Evolutionary conservation across 2,797 vertebrate species (phyloP).

Genomic region (Morus bassanus): DNA sequence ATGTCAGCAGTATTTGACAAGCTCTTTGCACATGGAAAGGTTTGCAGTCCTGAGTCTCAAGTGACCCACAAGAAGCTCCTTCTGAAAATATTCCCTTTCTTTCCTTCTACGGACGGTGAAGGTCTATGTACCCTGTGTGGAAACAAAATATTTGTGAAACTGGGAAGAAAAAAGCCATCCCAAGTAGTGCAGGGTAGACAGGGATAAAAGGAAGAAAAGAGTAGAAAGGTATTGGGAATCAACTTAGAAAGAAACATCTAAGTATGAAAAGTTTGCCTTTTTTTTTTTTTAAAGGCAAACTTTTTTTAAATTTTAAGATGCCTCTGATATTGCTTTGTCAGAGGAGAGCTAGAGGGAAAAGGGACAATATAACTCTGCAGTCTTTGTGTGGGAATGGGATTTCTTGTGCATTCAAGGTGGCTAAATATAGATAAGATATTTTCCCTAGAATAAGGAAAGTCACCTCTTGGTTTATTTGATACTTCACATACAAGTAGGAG

Average conservation of each 20-base stretch:
- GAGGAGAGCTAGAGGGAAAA: background rate
- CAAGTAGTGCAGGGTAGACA: background rate
- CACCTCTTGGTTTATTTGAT: background rate
- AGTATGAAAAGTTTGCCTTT: background rate
- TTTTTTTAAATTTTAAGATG: background rate
- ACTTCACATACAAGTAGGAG: background rate
- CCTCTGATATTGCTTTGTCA: background rate
- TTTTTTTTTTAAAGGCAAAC: background rate
- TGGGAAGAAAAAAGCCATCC: background rate
- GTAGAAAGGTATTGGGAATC: background rate
- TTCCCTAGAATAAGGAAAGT: background rate
- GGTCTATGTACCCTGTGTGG: background rate
- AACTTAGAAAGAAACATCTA: background rate
- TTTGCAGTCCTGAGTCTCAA: background rate
- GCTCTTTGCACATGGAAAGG: background rate
- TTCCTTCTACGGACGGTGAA: background rate
- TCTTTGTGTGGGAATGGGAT: background rate
- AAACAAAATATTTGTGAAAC: background rate
- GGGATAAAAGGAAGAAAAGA: background rate
- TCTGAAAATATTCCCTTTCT: background rate
- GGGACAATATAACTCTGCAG: accelerated
- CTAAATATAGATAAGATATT: background rate
- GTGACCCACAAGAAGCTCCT: background rate
- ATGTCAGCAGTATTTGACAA: background rate
- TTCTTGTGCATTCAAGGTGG: background rate